These are phyloP conservation scores for Zaprionus lachaisei DNA, from an alignment of 1,140 invertebrate genomes.

Conservation along the genomic window DNA sequence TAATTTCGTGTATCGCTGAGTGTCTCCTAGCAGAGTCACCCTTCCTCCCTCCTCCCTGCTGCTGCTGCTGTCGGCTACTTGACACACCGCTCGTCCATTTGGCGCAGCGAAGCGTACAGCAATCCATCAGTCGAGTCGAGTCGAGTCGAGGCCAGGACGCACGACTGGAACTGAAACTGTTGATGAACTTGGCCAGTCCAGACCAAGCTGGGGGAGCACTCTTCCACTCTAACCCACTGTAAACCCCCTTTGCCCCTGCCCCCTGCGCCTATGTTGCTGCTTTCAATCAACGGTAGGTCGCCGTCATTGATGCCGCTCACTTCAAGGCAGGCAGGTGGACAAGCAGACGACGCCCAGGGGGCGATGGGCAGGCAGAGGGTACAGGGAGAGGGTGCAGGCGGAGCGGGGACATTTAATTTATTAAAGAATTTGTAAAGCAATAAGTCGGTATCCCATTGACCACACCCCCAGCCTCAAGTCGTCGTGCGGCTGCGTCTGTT, in stretches of 20 bases:
- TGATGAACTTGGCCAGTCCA: neutral
- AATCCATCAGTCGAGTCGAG: slow-evolving; percentile 38
- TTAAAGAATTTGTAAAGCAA: slow-evolving; percentile 82
- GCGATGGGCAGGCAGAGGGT: slow-evolving; percentile 34
- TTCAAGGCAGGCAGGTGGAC: slow-evolving; percentile 7
- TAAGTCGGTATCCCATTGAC: slow-evolving; percentile 64
- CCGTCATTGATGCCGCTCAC: slow-evolving; percentile 59
- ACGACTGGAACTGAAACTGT: neutral
- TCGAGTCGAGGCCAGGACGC: neutral
- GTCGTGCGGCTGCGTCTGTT: neutral
- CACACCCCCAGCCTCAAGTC: slow-evolving; percentile 19
- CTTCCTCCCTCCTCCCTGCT: neutral
- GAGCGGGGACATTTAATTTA: slow-evolving; percentile 73
- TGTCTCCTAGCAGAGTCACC: slow-evolving; percentile 9
- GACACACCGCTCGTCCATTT: slow-evolving; percentile 29
- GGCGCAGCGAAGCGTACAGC: slow-evolving; percentile 42
- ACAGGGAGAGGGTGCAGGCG: slow-evolving; percentile 25
- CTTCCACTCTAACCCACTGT: neutral
- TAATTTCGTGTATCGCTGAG: slow-evolving; percentile 57
- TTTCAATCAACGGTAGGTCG: slow-evolving; percentile 40
- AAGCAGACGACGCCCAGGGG: neutral
- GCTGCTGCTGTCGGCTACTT: slow-evolving; percentile 11
- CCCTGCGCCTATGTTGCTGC: neutral
- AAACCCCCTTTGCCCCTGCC: neutral
- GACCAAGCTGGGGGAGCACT: neutral